A percentile compares a stretch with the other conserved stretches of the same genome.
Conservation (phyloP, 1,140 invertebrate genomes). For the Drosophila aff. region DNA sequence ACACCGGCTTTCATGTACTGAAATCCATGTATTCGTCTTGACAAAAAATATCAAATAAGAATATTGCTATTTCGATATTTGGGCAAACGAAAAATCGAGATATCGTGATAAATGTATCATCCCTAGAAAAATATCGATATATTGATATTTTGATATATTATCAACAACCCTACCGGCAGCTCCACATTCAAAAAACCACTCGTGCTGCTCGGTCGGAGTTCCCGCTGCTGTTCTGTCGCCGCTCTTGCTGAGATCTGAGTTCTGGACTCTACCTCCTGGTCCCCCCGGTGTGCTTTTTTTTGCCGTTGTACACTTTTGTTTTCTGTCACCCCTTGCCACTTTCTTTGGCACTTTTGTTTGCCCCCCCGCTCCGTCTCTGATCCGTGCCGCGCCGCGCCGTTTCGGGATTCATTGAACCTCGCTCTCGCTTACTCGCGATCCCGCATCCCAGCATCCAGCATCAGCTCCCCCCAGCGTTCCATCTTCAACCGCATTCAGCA, state of each 20-base stretch:
- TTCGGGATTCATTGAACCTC: slow-evolving; percentile 18
- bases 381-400: slow-evolving; percentile 4
- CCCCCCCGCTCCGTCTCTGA: slow-evolving; percentile 3
- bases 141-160: no score
- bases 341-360: slow-evolving; percentile 4
- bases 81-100: no score
- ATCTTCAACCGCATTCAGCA: slow-evolving; percentile 44
- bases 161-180: slow-evolving; percentile 20
- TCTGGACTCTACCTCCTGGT: slow-evolving; percentile 19
- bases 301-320: slow-evolving; percentile 23
- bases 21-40: no score
- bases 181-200: slow-evolving; percentile 65
- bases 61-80: no score
- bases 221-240: slow-evolving; percentile 19
- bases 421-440: slow-evolving; percentile 11
- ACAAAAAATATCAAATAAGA: no score
- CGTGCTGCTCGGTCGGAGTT: slow-evolving; percentile 70
- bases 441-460: slow-evolving; percentile 22
- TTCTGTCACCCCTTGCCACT: slow-evolving; percentile 16
- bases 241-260: slow-evolving; percentile 9
- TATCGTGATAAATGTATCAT: no score
- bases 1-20: no score
- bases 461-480: slow-evolving; percentile 24
- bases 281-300: slow-evolving; percentile 28
- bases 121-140: no score